Percentiles rank a stretch among this genome's conserved stretches.
phyloP scores from a whole-genome alignment of 37 sponge, comb jelly and placozoan species.

The Petrosia ficiformis region DNA sequence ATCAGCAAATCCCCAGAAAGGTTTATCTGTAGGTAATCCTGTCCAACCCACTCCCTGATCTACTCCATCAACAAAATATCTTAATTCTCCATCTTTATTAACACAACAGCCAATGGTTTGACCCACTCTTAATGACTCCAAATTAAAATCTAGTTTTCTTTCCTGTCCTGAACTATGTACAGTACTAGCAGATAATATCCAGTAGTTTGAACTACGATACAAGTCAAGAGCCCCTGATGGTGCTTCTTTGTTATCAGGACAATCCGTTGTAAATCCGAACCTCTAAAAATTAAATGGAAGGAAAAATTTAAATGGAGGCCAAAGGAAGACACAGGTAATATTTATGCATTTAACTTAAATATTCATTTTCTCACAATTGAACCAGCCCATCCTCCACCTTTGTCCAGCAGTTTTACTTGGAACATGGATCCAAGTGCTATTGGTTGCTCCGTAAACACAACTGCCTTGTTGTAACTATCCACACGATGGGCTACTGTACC shows the following conservation, averaged over 20 bases:
- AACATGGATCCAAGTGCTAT: constrained; percentile 61
- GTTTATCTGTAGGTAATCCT: constrained; percentile 67
- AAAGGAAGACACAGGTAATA: not conserved
- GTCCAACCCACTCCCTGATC: constrained; percentile 75
- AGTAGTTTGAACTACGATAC: constrained; percentile 73
- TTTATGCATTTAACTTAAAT: not conserved
- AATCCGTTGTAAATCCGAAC: constrained; percentile 64
- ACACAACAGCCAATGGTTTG: constrained; percentile 71
- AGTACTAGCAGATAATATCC: constrained; percentile 89
- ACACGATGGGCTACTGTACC: constrained; percentile 72
- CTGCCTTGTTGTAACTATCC: constrained; percentile 88
- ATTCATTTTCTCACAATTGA: constrained; percentile 68
- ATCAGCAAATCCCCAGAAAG: constrained; percentile 85
- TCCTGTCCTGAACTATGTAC: constrained; percentile 81
- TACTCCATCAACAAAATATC: constrained; percentile 69
- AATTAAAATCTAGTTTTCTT: constrained; percentile 69
- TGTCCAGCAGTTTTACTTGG: constrained; percentile 73
- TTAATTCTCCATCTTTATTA: constrained; percentile 69
- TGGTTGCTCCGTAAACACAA: constrained; percentile 78
- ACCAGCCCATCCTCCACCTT: constrained; percentile 92
- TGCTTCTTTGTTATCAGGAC: constrained; percentile 66
- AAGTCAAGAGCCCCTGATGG: constrained; percentile 82
- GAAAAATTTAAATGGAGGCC: not conserved
- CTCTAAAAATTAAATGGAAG: constrained; percentile 38
- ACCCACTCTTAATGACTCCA: constrained; percentile 66